These are phyloP conservation scores for Carassius gibelio DNA, from an alignment of 2,113 vertebrate species.

Conservation along the genomic window DNA sequence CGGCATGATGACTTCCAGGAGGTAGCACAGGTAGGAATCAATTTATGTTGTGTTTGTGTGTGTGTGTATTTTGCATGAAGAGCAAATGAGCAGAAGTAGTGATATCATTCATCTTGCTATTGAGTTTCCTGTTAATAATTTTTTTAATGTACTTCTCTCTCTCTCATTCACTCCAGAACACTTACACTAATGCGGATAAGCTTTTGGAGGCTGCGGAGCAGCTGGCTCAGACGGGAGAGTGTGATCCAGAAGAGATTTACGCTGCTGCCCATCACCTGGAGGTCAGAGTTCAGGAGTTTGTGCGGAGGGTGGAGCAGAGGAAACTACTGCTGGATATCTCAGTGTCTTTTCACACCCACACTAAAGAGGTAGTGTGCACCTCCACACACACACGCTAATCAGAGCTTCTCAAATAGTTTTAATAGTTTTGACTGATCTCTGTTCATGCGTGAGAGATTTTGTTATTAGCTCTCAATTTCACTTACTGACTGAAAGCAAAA, in stretches of 20 bases:
- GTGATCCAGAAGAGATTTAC: slow-evolving; percentile 91
- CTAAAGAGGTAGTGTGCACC: slow-evolving; percentile 81
- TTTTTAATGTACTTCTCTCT: not conserved
- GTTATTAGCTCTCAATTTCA: slow-evolving; percentile 12
- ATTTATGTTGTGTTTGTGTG: slow-evolving; percentile 41
- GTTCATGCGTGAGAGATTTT: not conserved
- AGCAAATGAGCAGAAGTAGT: not conserved
- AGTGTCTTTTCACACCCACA: slow-evolving; percentile 89
- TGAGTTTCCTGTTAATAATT: not conserved
- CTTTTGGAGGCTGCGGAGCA: slow-evolving; percentile 88
- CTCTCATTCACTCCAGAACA: slow-evolving; percentile 75
- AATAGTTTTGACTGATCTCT: too few relatives aligned
- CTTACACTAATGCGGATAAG: slow-evolving; percentile 89
- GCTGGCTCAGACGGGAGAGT: slow-evolving; percentile 88
- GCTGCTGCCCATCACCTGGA: slow-evolving; percentile 88
- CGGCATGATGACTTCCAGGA: slow-evolving; percentile 97
- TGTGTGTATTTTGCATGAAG: slow-evolving; percentile 17
- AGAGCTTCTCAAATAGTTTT: not conserved
- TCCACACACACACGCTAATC: not conserved
- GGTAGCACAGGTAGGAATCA: slow-evolving; percentile 88
- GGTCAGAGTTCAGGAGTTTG: slow-evolving; percentile 89
- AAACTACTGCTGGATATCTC: slow-evolving; percentile 90
- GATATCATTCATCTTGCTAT: not conserved
- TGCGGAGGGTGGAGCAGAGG: slow-evolving; percentile 86
- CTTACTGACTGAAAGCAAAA: not conserved